Evolutionary conservation across 2,888 invertebrate genomes (phyloP), one percentile per base, ranked within the genome.

Genomic region (Aporophyla lueneburgensis): DNA sequence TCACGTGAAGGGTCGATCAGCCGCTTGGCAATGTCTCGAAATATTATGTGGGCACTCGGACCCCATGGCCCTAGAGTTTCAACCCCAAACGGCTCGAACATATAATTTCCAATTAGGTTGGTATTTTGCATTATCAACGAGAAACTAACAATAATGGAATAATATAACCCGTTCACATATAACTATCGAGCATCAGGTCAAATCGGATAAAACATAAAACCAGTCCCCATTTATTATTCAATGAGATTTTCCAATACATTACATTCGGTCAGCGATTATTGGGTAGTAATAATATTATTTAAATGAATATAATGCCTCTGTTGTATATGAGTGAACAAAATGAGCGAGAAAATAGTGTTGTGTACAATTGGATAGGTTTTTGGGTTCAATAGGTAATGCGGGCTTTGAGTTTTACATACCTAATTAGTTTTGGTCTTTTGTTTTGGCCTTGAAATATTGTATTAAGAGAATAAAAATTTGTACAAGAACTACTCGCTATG

Each of bases 221-320:
- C 63, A 16, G n/a, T 19, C 14, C 6, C 12, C 53, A 71, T 62
- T 71, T 71, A 71, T 76, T 69, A 75, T 78, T 77, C 76, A 74
- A 69, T 63, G 65, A 61, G n/a, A 66, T 77, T 76, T 79, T 78
- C 81, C 72, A 62, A 5, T 65, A 81, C 86, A 85, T 86, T 86
- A 74, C 70, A 66, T 77, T 61, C 62, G 43, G 46, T 56, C 87
- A 66, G 61, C 53, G 71, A 73, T 85, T 80, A 85, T 83, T 79
- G 69, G 70, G 58, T 46, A 71, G 53, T 65, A 66, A 82, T 71
- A 76, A 72, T 71, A 63, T 70, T 72, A 74, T 78, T 77, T 69
- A 81, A 67, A 75, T 75, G 65, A 76, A 77, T 58, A 73, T 65
- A 77, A 78, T 76, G n/a, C 68, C 74, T 68, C 24, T 68, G 67